Base-by-base conservation (phyloP, 1,140 invertebrate genomes). In the Drosophila bipectinata region DNA sequence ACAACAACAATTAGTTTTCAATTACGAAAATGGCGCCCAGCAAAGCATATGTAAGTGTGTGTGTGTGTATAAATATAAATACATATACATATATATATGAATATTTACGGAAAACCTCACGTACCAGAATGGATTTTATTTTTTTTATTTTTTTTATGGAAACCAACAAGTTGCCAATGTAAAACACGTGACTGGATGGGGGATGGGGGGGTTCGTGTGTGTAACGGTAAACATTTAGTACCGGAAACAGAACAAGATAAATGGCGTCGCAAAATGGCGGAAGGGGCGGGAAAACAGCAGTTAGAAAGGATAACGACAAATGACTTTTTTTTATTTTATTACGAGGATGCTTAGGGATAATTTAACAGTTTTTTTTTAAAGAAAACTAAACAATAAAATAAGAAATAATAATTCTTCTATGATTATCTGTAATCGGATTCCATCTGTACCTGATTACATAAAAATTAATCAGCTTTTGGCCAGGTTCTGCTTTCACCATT, bases 101-200 rank as follows among this genome's bases (percentile, higher is more conserved):
- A 41, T 15, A 41, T 15, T 41, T 14, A 41, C 4, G 8, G 14
- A 44, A 44, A 7, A 14, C 14, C 41, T 44, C 41, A 8, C 41
- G 14, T 44, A 41, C 12, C 39, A 6, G 41, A 2, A 44, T 37
- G 41, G 14, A 6, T 44, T 18, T 37, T 37, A 37, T 37, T 37
- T 37, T 37, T 37, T 10, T 37, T 10, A 2, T 37, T 54, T 39
- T n/a, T 28, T 45, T 15, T 44, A 30, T 72, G 53, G 39, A 53
- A 44, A n/a, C 47, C 66, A 72, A 77, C 64, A 64, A 77, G 74
- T 77, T 77, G 74, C 58, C 37, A 10, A 45, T 69, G 48, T 32
- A 21, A 54, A 72, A 78, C 74, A 77, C 75, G 75, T 77, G 59
- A 77, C 74, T 63, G 12, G 48, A 7, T 3, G 39, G 34, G 32